Conservation (phyloP, 30 jellyfish, hydroid and myxozoan genomes). For the Turritopsis rubra region DNA sequence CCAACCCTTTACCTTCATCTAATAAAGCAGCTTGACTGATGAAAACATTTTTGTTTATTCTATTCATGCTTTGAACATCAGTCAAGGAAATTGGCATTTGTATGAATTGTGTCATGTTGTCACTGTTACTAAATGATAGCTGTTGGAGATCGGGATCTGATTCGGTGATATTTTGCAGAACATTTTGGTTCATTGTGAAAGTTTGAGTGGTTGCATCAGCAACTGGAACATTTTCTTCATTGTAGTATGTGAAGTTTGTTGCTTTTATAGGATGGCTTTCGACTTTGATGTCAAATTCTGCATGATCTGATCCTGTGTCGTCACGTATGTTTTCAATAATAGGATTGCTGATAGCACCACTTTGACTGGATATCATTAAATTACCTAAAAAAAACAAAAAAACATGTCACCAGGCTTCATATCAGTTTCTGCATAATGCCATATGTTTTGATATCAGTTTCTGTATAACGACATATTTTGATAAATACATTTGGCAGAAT, state of each 20-base stretch:
- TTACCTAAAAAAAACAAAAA: slow-evolving; percentile 3
- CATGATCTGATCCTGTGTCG: slow-evolving; percentile 12
- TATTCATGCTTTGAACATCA: slow-evolving; percentile 17
- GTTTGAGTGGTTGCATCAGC: background rate
- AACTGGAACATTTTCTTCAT: background rate
- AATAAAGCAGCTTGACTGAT: slow-evolving; percentile 40
- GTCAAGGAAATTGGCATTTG: slow-evolving; percentile 28
- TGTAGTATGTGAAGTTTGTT: background rate
- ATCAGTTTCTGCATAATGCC: too few species aligned
- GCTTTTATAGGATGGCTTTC: slow-evolving; percentile 24
- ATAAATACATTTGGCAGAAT: too few species aligned
- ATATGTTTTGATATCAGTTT: too few species aligned
- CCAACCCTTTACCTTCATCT: slow-evolving; percentile 15
- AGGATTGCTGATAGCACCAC: background rate
- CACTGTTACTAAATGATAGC: slow-evolving; percentile 17
- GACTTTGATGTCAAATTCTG: slow-evolving; percentile 33
- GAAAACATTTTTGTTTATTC: slow-evolving; percentile 29
- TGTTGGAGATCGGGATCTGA: slow-evolving; percentile 20
- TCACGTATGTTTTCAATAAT: slow-evolving; percentile 2
- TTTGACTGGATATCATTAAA: background rate
- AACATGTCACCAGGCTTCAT: too few species aligned
- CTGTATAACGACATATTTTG: too few species aligned
- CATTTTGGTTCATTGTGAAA: background rate
- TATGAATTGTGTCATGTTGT: slow-evolving; percentile 14
- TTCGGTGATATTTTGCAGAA: background rate